Evolutionary conservation across 2,888 invertebrate genomes (phyloP).

Genomic region (Julus scanicus): DNA sequence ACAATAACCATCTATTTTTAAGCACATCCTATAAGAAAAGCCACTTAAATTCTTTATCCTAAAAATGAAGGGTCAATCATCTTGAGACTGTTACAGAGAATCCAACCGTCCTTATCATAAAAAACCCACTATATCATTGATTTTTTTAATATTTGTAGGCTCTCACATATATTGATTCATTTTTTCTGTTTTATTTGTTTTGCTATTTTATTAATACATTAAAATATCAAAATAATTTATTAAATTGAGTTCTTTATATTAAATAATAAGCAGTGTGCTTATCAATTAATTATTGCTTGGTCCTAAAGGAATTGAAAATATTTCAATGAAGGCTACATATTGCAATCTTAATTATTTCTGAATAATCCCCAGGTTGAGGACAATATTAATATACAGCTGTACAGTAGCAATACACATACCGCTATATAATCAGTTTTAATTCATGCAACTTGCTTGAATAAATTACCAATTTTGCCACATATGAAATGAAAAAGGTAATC

Average conservation of each 20-base stretch:
- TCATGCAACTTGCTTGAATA: background rate
- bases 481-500: background rate
- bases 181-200: too few species aligned
- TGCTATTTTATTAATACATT: too few species aligned
- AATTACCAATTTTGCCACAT: background rate
- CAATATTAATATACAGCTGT: too few species aligned
- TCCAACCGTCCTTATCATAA: too few species aligned
- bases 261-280: background rate
- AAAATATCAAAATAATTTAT: too few species aligned
- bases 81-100: too few species aligned
- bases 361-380: too few species aligned
- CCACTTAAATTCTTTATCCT: background rate
- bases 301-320: background rate
- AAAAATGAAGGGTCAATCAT: background rate
- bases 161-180: background rate
- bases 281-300: too few species aligned
- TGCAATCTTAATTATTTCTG: too few species aligned
- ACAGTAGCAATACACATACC: background rate
- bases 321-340: background rate
- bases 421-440: background rate
- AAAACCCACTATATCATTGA: too few species aligned
- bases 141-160: background rate
- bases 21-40: background rate
- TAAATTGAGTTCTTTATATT: background rate
- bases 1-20: background rate